These are phyloP conservation scores for Hippocampus mohnikei DNA, from an alignment of 2,113 vertebrate genomes.

Conservation along the genomic window DNA sequence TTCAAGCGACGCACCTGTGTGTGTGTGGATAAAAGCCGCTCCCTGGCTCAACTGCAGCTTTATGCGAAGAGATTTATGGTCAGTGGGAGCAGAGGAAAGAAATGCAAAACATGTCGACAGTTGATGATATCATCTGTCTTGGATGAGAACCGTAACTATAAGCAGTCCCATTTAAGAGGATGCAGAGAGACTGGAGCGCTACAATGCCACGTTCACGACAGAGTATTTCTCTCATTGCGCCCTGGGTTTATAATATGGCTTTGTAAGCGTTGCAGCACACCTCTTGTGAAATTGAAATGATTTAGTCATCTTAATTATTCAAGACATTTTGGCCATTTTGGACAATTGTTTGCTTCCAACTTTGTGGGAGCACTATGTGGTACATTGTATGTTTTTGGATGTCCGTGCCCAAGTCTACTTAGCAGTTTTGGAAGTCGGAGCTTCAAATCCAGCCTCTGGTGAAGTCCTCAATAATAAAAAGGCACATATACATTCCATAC, in stretches of 20 bases:
- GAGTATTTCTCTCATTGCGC: no score
- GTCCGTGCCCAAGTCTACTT: no score
- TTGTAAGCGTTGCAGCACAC: neutral
- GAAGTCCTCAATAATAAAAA: neutral
- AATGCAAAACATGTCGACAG: neutral
- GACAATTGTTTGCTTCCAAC: no score
- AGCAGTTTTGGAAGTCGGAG: neutral
- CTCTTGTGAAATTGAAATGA: neutral
- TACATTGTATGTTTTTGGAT: no score
- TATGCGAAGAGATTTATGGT: neutral
- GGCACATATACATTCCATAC: neutral
- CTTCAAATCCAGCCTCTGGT: neutral
- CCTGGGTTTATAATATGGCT: no score
- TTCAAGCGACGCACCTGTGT: neutral
- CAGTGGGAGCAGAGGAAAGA: constrained; percentile 9
- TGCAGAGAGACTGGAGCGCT: neutral
- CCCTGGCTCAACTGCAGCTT: neutral
- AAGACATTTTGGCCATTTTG: neutral
- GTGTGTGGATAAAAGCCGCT: constrained; percentile 3
- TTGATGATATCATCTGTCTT: constrained; percentile 14
- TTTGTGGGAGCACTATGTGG: no score
- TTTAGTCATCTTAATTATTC: neutral
- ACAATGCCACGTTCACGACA: neutral
- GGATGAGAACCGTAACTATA: neutral
- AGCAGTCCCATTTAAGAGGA: neutral